A percentile compares a stretch with the other conserved stretches of the same genome.
phyloP scores from a whole-genome alignment of 2,797 vertebrate species.

The Eupleurogrammus muticus region DNA sequence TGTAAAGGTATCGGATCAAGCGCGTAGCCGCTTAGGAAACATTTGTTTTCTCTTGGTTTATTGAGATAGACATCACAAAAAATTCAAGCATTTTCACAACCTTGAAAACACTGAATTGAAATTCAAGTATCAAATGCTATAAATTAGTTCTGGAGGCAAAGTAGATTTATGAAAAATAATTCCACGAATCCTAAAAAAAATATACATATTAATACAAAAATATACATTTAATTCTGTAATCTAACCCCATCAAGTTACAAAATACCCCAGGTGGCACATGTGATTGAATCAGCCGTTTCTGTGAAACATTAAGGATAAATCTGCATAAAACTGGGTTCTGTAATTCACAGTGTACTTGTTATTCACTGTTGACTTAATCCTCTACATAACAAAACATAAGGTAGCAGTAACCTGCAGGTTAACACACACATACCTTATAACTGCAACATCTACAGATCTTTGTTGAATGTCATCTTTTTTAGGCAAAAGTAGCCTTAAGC shows the following conservation, averaged over 20 bases:
- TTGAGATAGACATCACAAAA: too few relatives aligned
- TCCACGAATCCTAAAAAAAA: constrained; percentile 24
- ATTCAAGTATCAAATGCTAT: constrained; percentile 22
- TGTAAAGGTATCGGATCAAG: too few relatives aligned
- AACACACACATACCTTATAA: too few relatives aligned
- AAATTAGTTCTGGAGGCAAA: background rate
- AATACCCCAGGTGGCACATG: background rate
- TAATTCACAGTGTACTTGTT: background rate
- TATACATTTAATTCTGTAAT: constrained; percentile 19
- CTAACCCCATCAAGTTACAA: background rate
- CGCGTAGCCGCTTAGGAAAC: too few relatives aligned
- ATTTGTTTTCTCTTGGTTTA: too few relatives aligned
- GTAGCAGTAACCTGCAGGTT: too few relatives aligned
- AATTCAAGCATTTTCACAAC: too few relatives aligned
- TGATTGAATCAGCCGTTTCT: background rate
- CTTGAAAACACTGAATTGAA: too few relatives aligned
- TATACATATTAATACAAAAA: constrained; percentile 42
- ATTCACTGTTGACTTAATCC: background rate
- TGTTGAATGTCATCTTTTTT: background rate
- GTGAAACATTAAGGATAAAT: background rate
- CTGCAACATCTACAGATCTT: background rate
- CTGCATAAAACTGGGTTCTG: background rate
- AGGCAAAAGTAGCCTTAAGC: too few relatives aligned
- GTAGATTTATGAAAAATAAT: constrained; percentile 27
- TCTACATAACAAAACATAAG: background rate